Base-by-base conservation (phyloP, 2,888 invertebrate species). In the Rosalia funebris region DNA sequence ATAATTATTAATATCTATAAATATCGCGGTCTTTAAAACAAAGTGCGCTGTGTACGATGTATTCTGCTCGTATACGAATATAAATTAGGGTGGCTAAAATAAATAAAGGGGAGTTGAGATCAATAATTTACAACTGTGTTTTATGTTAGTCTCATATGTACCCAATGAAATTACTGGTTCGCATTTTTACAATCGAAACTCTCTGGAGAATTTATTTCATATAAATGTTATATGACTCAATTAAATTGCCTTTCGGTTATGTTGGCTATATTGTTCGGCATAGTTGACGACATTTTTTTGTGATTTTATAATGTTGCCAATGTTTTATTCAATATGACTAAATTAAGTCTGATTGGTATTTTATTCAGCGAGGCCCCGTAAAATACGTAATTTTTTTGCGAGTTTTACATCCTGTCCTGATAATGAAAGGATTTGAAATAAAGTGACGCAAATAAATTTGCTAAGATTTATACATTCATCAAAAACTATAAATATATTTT, bases 101-200 rank as follows among this genome's bases (percentile, higher is more conserved):
- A 79, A 79, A 79, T 79, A 79, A 79, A 79, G 79, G 79, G 77
- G 75, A 74, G 69, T 54, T 62, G 69, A 76, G 77, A 79, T 79
- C 79, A 77, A 79, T 79, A 79, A 79, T 79, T 79, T 79, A 79
- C 77, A 79, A 77, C 76, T 74, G 75, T 77, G 77, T 77, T 76
- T 77, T 76, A 76, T 75, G 75, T 77, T 74, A 73, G 77, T 76
- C 76, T 76, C 74, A 73, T 74, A 74, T 74, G 73, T 75, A 74
- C 71, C 71, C 70, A 67, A 67, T 74, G 75, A 77, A 78, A 77
- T 78, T 77, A 77, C 77, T 72, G 76, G 75, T 72, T 72, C 76
- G 77, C 76, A 75, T 76, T 77, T 78, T 77, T 77, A 76, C 77
- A 77, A 77, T 76, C 77, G 75, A 74, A 76, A 76, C 73, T 74